Conservation (phyloP, 2,888 invertebrate species). For the Unio pictorum region DNA sequence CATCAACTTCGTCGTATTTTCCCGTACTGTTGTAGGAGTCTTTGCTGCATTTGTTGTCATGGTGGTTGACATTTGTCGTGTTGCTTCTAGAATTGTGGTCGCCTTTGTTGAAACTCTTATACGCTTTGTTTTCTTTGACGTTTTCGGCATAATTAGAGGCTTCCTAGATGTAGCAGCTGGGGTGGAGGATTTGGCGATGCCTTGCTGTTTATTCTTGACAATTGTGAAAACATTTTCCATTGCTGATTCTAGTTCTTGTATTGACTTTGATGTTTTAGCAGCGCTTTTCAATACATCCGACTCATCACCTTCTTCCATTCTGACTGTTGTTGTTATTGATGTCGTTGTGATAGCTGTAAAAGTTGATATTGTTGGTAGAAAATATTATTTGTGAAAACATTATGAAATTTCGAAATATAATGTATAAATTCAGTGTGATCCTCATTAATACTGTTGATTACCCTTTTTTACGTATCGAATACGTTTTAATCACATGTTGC, state of each 20-base stretch:
- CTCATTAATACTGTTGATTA: too few species aligned
- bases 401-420: too few species aligned
- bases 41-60: conserved; percentile 1
- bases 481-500: too few species aligned
- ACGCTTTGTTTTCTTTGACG: too few species aligned
- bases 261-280: not conserved
- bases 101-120: not conserved
- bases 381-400: too few species aligned
- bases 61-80: not conserved
- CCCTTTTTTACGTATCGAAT: too few species aligned
- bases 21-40: not conserved
- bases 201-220: not conserved
- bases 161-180: not conserved
- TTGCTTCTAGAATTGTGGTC: not conserved
- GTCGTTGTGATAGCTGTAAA: too few species aligned
- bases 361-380: too few species aligned
- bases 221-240: not conserved
- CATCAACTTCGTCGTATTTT: conserved; percentile 1
- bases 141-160: not conserved
- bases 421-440: too few species aligned
- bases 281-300: too few species aligned
- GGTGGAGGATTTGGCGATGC: not conserved
- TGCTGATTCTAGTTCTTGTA: not conserved
- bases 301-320: too few species aligned
- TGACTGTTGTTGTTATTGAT: too few species aligned